A percentile compares a stretch with the other conserved stretches of the same genome.
These are phyloP conservation scores for Cloeon dipterum DNA, from an alignment of 2,888 invertebrate species.

Conservation along the genomic window DNA sequence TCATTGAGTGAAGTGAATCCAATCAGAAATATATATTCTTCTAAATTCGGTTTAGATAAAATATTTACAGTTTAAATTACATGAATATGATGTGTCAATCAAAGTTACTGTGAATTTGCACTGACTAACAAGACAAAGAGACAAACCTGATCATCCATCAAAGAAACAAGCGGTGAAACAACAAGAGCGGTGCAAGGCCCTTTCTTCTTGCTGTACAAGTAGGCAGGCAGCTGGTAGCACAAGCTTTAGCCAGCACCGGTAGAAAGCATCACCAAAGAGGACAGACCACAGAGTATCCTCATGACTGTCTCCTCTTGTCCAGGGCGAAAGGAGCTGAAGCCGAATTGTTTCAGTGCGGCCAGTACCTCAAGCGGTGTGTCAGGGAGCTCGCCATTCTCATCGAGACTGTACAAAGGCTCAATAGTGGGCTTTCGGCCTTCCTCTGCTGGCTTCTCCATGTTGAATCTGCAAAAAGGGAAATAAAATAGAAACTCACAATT, in stretches of 20 bases:
- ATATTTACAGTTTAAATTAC: too few relatives aligned
- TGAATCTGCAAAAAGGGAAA: too few relatives aligned
- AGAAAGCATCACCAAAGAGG: constrained; percentile 69
- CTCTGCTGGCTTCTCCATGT: too few relatives aligned
- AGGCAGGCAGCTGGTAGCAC: constrained; percentile 93
- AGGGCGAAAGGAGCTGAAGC: constrained; percentile 50
- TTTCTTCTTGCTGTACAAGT: constrained; percentile 39
- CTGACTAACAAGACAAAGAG: too few relatives aligned
- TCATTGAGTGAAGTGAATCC: too few relatives aligned
- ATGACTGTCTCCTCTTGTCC: constrained; percentile 77
- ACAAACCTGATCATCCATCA: constrained; percentile 99
- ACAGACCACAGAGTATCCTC: constrained; percentile 65
- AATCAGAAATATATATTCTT: too few relatives aligned
- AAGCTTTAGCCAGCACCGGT: constrained; percentile 93
- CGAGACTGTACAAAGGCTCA: not conserved
- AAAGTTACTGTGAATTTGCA: too few relatives aligned
- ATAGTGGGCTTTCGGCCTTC: too few relatives aligned
- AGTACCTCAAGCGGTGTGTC: constrained; percentile 39
- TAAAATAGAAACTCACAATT: too few relatives aligned
- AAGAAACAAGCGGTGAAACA: constrained; percentile 80
- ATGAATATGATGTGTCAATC: too few relatives aligned
- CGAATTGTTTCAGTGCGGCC: constrained; percentile 49
- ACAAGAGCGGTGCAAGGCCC: constrained; percentile 60
- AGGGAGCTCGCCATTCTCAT: constrained; percentile 12
- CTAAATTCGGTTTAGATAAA: too few relatives aligned